Percentiles rank a stretch among this genome's conserved stretches.
These are phyloP conservation scores for Tursiops truncatus DNA, from an alignment of 2,113 vertebrate species.

Conservation along the genomic window DNA sequence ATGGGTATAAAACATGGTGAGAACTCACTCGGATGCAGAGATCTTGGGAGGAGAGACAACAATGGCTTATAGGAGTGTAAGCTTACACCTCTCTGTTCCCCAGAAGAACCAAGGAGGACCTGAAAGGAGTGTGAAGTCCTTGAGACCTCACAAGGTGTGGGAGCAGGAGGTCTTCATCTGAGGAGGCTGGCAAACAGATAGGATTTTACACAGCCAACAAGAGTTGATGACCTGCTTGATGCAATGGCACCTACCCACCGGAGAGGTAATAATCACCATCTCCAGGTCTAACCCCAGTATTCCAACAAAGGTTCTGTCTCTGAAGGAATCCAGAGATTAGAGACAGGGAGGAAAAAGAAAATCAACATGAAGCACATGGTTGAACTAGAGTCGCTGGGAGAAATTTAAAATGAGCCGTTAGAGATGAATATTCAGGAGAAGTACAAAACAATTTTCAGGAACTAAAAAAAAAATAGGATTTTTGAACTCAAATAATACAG, in stretches of 20 bases:
- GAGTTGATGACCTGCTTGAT: not conserved
- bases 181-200: not conserved
- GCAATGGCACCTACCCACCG: too few relatives aligned
- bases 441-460: not conserved
- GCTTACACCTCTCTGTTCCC: not conserved
- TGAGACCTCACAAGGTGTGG: not conserved
- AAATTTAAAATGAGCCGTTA: not conserved
- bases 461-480: not conserved
- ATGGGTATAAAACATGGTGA: not conserved
- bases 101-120: not conserved
- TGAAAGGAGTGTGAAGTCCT: not conserved
- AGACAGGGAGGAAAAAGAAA: not conserved
- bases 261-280: too few relatives aligned
- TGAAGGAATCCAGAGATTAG: not conserved
- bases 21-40: not conserved
- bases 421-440: not conserved
- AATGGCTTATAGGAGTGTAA: not conserved
- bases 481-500: not conserved
- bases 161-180: not conserved
- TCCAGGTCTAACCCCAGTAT: not conserved
- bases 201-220: too few relatives aligned
- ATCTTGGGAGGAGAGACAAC: not conserved
- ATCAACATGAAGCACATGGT: not conserved
- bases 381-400: too few relatives aligned
- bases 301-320: not conserved